Evolutionary conservation across 2,797 vertebrate species (phyloP), one percentile per base, ranked within the genome.

Genomic region (Hephaestus fuliginosus): DNA sequence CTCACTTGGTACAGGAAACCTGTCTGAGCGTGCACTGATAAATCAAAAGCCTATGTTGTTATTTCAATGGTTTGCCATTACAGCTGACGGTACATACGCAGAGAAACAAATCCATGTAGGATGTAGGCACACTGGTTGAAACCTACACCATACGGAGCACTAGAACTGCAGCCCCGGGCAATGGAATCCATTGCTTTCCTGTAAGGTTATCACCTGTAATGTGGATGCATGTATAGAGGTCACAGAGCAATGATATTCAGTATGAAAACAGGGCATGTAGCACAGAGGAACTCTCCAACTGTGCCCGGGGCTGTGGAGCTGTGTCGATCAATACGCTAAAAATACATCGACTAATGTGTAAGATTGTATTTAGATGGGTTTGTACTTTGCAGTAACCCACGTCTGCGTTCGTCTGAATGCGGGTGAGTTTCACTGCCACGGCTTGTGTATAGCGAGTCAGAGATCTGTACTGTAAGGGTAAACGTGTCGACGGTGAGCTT

Each of bases 241-340:
- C 90, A 88, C 49, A 72, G 65, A 74, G 79, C 76, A 63, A 80
- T 51, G 12, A 73, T 69, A 80, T 36, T 83, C 81, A 55, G 76
- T 72, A 75, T 70, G 81, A 89, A 93, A 91, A 90, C 53, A 44
- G 83, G 78, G 80, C 80, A 89, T 87, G 78, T 77, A 85, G 74
- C 70, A 84, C 77, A 70, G 69, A 83, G 52, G 73, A 64, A 68
- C 70, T 74, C 68, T 91, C 72, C 67, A 51, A 76, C 82, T 66
- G 73, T 75, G 83, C 80, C 77, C 83, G 64, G 14, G 80, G 85
- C 87, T 86, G 80, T 84, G 84, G 69, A 82, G 86, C 84, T 65
- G 62, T 44, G 52, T 72, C 79, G 91, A 95, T 96, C 95, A 88
- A 95, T 95, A 91, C 1, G 43, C 91, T 92, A 93, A 94, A 95